Base-by-base conservation (phyloP, 1,140 invertebrate species). In the Leptinotarsa lineolata region DNA sequence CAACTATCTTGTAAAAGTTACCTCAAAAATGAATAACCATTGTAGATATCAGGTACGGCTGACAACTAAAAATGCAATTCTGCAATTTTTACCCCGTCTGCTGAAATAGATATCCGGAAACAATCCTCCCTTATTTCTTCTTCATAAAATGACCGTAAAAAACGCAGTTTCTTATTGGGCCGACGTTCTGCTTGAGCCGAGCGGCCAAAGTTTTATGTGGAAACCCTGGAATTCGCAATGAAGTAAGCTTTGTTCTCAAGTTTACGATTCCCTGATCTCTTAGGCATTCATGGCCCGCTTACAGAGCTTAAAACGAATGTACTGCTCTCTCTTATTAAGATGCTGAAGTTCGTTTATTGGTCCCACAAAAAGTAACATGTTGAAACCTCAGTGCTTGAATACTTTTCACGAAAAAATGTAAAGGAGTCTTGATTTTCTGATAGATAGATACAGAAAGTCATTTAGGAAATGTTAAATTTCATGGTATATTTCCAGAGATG, bases 191-290 rank as follows among this genome's bases (percentile, higher is more conserved):
- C 61, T 20, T 67, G 45, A 67, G 24, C 46, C 30, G 24, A 18
- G n/a, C 67, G 67, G 46, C 20, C 48, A 68, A 58, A 68, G 44
- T 68, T 68, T 68, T 68, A 68, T 68, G 67, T 24, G 30, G 12
- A 58, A 68, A 68, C 67, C 67, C 67, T 68, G 46, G 67, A 68
- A 68, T 68, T 68, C 67, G 46, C 11, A 68, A 68, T 68, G 67
- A 68, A 68, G 67, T 21, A 22, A 68, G 67, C 67, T 68, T 68
- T 68, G 67, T 68, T 68, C 67, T 68, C 67, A 45, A 68, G 44
- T 68, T 68, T 68, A 68, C 67, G 67, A 68, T 44, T 22, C 48
- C 46, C 44, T 68, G 67, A 68, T 68, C 67, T 21, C 39, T 68
- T 16, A 39, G 45, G 67, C 67, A 68, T 68, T 68, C 67, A 68